Conservation (phyloP, 2,113 vertebrate genomes). For the Turdus rufiventris region DNA sequence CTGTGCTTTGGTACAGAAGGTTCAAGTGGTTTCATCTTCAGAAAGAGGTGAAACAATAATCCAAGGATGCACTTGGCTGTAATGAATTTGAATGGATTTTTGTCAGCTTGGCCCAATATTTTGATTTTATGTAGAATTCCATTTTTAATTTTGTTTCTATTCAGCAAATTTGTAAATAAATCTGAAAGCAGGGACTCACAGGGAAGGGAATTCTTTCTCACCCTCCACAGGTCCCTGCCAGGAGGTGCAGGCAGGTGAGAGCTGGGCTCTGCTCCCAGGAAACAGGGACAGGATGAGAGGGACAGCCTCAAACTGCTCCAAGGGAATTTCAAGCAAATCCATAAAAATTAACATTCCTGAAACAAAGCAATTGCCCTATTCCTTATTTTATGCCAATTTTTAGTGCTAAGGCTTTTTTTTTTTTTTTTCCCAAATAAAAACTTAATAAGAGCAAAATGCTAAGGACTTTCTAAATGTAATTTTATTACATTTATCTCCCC, state of each 20-base stretch:
- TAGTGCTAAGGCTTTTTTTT: background rate
- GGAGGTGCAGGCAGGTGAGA: background rate
- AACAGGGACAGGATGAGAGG: background rate
- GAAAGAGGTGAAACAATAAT: background rate
- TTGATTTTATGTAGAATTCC: background rate
- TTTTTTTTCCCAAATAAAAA: background rate
- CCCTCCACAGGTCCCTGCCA: too few relatives aligned
- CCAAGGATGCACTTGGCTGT: background rate
- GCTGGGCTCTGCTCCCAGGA: background rate
- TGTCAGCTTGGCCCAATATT: background rate
- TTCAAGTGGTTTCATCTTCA: background rate
- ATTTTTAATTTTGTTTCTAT: background rate
- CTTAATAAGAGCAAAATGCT: background rate
- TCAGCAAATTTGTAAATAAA: background rate
- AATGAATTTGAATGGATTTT: background rate
- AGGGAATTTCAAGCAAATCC: background rate
- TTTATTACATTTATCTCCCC: slow-evolving; percentile 61
- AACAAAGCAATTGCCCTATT: background rate
- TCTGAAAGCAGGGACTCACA: background rate
- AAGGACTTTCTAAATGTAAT: slow-evolving; percentile 34
- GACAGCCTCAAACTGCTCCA: background rate
- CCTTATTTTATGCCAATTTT: background rate
- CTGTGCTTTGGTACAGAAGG: background rate
- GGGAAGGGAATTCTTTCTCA: background rate
- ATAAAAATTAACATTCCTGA: background rate